These are phyloP conservation scores for Zaprionus lachaisei DNA, from an alignment of 1,140 invertebrate genomes.

Conservation along the genomic window DNA sequence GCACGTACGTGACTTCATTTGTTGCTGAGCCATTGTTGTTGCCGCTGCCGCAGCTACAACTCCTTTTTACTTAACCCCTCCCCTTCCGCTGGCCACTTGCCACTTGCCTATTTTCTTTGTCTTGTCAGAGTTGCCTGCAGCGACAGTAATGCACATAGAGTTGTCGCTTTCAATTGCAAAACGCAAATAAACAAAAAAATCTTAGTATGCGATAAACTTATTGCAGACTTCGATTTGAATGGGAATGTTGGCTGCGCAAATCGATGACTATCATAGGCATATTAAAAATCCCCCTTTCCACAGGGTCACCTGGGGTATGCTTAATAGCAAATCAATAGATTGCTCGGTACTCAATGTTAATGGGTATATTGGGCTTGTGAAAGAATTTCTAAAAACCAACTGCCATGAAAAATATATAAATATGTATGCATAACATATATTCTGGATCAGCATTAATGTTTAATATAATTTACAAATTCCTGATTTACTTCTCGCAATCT, in stretches of 20 bases:
- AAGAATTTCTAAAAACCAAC: not conserved
- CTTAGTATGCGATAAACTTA: not conserved
- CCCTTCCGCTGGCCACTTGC: constrained; percentile 11
- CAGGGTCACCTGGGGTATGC: constrained; percentile 45
- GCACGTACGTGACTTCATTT: constrained; percentile 84
- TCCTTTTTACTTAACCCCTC: not conserved
- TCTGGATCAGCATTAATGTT: no score
- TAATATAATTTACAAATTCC: no score
- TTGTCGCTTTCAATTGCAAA: constrained; percentile 17
- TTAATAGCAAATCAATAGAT: constrained; percentile 63
- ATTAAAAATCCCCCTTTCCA: constrained; percentile 11
- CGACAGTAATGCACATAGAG: constrained; percentile 20
- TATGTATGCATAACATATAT: not conserved
- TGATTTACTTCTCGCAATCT: no score
- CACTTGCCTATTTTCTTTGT: not conserved
- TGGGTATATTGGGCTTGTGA: not conserved
- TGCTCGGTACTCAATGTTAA: not conserved
- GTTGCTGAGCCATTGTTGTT: constrained; percentile 72
- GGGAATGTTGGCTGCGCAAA: not conserved
- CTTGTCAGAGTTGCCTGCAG: constrained; percentile 33
- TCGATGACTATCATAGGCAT: constrained; percentile 3
- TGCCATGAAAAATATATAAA: not conserved
- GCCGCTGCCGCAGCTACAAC: constrained; percentile 19
- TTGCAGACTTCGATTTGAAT: not conserved
- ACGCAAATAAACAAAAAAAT: not conserved